A percentile compares a stretch with the other conserved stretches of the same genome.
Evolutionary conservation across 2,113 vertebrate species (phyloP).

Genomic region (Siphamia tubifer): DNA sequence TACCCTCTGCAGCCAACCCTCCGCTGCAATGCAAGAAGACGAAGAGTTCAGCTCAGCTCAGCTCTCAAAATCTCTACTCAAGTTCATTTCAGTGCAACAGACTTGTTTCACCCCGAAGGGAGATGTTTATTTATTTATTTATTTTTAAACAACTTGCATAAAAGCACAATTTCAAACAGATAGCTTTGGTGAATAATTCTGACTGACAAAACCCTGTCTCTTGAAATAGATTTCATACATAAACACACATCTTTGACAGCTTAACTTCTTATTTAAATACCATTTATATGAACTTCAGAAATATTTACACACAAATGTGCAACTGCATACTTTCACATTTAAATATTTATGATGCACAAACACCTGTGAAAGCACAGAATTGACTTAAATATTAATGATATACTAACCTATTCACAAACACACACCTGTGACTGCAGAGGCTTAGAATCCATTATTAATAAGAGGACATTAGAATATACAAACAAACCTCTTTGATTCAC

Average conservation of each 20-base stretch:
- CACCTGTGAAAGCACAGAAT: conserved; percentile 20
- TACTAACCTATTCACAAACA: conserved; percentile 3
- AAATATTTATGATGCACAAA: conserved; percentile 48
- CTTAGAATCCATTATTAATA: conserved; percentile 34
- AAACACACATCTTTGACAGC: background rate
- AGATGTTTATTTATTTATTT: background rate
- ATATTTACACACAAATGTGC: background rate
- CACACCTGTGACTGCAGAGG: conserved; percentile 9
- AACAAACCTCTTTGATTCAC: conserved; percentile 9
- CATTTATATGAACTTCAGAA: background rate
- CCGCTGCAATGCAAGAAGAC: conserved; percentile 69
- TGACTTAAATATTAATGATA: conserved; percentile 29
- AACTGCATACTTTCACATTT: conserved; percentile 9
- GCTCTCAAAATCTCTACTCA: background rate
- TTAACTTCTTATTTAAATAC: conserved; percentile 2
- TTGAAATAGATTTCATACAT: too few relatives aligned
- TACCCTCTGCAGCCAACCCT: conserved; percentile 93
- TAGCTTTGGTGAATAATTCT: background rate
- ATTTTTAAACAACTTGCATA: background rate
- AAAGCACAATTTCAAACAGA: conserved; percentile 26
- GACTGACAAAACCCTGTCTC: too few relatives aligned
- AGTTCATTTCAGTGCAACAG: background rate
- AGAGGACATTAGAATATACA: conserved; percentile 10
- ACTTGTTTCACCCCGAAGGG: background rate
- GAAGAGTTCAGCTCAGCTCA: background rate